Conservation (phyloP, 2,113 vertebrate genomes). For the Sinocyclocheilus grahami region DNA sequence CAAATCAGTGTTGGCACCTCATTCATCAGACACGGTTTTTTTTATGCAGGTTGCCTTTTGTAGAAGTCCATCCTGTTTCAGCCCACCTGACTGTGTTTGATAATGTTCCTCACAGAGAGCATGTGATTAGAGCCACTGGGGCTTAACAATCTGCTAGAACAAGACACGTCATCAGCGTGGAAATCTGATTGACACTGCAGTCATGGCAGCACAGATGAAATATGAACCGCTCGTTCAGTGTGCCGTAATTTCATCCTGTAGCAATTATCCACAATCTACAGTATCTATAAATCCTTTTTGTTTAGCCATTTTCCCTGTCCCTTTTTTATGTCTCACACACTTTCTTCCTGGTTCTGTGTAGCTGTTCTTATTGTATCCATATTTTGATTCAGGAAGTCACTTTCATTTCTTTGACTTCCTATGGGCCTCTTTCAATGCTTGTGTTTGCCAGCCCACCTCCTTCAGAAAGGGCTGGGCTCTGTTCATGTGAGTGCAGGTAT, state of each 20-base stretch:
- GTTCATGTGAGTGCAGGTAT: background rate
- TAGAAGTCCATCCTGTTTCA: slow-evolving; percentile 16
- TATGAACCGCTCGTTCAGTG: background rate
- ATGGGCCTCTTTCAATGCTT: slow-evolving; percentile 4
- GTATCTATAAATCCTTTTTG: background rate
- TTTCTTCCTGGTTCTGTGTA: slow-evolving; percentile 1
- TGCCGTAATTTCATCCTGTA: slow-evolving; percentile 6
- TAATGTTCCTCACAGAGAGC: slow-evolving; percentile 9
- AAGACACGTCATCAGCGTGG: slow-evolving; percentile 42
- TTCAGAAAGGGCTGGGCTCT: slow-evolving; percentile 11
- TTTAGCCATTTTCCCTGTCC: background rate
- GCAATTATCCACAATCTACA: background rate
- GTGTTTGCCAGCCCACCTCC: background rate
- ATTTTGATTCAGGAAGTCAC: background rate
- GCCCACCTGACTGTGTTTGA: slow-evolving; percentile 38
- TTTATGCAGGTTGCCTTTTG: slow-evolving; percentile 42
- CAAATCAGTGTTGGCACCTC: background rate
- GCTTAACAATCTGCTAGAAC: slow-evolving; percentile 31
- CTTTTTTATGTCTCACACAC: background rate
- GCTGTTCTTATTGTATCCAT: slow-evolving; percentile 9
- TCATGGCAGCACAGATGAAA: slow-evolving; percentile 12
- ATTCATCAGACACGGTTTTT: slow-evolving; percentile 11
- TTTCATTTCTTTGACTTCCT: slow-evolving; percentile 13
- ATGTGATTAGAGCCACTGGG: background rate
- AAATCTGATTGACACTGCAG: background rate